Evolutionary conservation across 2,113 vertebrate genomes (phyloP).

Genomic region (Sterna hirundo): DNA sequence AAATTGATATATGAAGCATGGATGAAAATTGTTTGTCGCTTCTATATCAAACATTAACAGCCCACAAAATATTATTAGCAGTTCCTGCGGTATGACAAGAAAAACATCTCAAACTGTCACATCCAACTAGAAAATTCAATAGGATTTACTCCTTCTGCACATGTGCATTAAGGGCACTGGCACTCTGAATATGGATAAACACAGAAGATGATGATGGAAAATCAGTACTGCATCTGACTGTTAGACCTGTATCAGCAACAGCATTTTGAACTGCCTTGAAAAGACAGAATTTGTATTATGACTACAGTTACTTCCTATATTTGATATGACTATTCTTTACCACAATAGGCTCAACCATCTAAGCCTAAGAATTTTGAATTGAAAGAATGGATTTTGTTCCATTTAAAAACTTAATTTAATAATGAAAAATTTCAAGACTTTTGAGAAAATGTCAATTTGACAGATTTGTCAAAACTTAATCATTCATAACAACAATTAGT

Average conservation of each 20-base stretch:
- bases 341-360: not conserved
- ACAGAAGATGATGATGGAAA: not conserved
- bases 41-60: not conserved
- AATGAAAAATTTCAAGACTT: not conserved
- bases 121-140: not conserved
- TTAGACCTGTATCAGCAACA: not conserved
- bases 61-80: not conserved
- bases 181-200: not conserved
- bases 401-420: not conserved
- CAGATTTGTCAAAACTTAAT: not conserved
- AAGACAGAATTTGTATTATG: not conserved
- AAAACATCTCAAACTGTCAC: not conserved
- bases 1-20: not conserved
- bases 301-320: not conserved
- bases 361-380: not conserved
- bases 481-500: not conserved
- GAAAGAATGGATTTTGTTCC: not conserved
- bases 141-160: not conserved
- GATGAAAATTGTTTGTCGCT: not conserved
- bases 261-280: not conserved
- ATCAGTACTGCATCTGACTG: not conserved
- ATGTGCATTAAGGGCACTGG: not conserved
- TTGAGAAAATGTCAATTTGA: not conserved
- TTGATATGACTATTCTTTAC: not conserved
- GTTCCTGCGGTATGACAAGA: not conserved